Conservation (phyloP, 1,140 invertebrate species). For the Drosophila kohkoa region DNA sequence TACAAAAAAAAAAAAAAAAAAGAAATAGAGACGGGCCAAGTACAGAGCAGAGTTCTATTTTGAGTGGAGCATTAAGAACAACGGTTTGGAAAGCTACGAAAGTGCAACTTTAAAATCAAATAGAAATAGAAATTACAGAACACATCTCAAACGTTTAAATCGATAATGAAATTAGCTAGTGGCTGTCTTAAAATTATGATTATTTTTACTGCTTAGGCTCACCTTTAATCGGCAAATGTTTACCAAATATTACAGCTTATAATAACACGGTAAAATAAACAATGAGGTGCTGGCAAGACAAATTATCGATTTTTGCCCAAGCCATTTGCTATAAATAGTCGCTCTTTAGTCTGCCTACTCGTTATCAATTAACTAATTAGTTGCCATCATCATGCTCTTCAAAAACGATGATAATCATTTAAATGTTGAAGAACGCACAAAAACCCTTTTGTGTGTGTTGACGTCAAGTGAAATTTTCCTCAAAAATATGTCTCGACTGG, state of each 20-base stretch:
- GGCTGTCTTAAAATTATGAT: too few species aligned
- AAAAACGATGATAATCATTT: slow-evolving; percentile 37
- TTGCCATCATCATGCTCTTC: slow-evolving; percentile 15
- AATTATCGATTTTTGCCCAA: background rate
- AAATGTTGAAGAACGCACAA: background rate
- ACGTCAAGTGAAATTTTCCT: slow-evolving; percentile 7
- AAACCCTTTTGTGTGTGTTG: slow-evolving; percentile 12
- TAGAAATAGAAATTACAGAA: too few species aligned
- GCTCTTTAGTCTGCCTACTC: background rate
- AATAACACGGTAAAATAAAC: too few species aligned
- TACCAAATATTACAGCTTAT: background rate
- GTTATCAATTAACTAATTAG: slow-evolving; percentile 32
- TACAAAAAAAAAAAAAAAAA: background rate
- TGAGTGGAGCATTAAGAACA: too few species aligned
- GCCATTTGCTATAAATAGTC: slow-evolving; percentile 1
- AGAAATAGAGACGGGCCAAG: slow-evolving; percentile 17
- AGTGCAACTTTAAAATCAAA: too few species aligned
- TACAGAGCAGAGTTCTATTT: background rate
- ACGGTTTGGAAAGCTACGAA: too few species aligned
- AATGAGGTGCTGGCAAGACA: background rate
- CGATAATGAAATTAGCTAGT: too few species aligned
- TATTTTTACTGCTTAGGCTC: too few species aligned
- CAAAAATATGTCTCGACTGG: background rate
- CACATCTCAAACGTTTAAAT: too few species aligned
- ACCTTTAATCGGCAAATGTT: too few species aligned